Evolutionary conservation across 30 jellyfish, hydroid and myxozoan species (phyloP).

Genomic region (Hydractinia symbiolongicarpus): DNA sequence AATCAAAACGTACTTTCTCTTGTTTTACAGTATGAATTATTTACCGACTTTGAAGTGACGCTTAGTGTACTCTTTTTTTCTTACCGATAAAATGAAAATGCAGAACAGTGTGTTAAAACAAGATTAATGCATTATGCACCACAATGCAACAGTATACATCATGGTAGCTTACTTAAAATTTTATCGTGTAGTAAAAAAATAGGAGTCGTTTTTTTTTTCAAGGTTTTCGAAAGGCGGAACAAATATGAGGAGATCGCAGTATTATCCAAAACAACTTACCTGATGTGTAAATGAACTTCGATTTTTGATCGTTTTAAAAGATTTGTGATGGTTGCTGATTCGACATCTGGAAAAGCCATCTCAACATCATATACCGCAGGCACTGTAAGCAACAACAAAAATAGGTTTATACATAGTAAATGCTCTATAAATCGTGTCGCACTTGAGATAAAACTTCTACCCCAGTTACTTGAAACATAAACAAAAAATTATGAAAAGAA

Average conservation of each 20-base stretch:
- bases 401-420: too few relatives aligned
- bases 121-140: too few relatives aligned
- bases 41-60: too few relatives aligned
- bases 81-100: neutral
- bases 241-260: neutral
- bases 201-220: neutral
- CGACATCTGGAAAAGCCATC: constrained; percentile 52
- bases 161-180: too few relatives aligned
- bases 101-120: neutral
- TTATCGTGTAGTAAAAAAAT: neutral
- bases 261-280: constrained; percentile 18
- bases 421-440: neutral
- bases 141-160: too few relatives aligned
- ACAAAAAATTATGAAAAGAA: neutral
- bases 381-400: constrained; percentile 30
- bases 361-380: constrained; percentile 71
- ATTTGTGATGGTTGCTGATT: constrained; percentile 42
- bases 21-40: neutral
- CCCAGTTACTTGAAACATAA: neutral
- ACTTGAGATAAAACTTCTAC: neutral
- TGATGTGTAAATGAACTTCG: constrained; percentile 47
- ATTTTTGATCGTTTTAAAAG: constrained; percentile 37
- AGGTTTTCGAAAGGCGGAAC: too few relatives aligned
- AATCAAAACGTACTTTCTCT: neutral
- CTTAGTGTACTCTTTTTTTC: too few relatives aligned